These are phyloP conservation scores for Mongoloraphidia duomilia DNA, from an alignment of 2,888 invertebrate species.

Conservation along the genomic window DNA sequence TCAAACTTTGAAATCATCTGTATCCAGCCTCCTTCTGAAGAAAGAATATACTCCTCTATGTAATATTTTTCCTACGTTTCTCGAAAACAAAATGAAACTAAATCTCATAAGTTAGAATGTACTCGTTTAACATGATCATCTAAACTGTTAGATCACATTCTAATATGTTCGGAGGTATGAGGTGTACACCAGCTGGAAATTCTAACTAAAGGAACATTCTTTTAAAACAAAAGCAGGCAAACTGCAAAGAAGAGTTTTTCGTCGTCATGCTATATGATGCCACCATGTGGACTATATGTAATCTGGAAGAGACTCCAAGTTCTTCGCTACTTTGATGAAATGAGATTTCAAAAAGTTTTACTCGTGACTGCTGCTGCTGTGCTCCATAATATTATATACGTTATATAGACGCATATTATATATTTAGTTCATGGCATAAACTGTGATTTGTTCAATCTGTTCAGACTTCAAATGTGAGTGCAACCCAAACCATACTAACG, in stretches of 20 bases:
- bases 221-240: conserved; percentile 23
- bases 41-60: conserved; percentile 2
- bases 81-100: conserved; percentile 20
- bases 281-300: too few species aligned
- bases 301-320: conserved; percentile 11
- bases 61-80: conserved; percentile 21
- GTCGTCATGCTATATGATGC: too few species aligned
- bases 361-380: too few species aligned
- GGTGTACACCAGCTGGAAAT: conserved; percentile 18
- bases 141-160: conserved; percentile 11
- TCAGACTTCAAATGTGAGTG: too few species aligned
- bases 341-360: conserved; percentile 8
- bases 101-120: conserved; percentile 20
- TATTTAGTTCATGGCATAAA: too few species aligned
- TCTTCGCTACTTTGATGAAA: conserved; percentile 17
- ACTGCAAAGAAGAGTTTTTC: conserved; percentile 12
- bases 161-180: conserved; percentile 10
- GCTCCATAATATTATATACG: too few species aligned
- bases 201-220: conserved; percentile 16
- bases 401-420: too few species aligned
- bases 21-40: too few species aligned
- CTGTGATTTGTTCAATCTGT: too few species aligned
- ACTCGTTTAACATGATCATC: conserved; percentile 10
- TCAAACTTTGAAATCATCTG: too few species aligned
- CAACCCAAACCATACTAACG: too few species aligned